Evolutionary conservation across 2,888 invertebrate genomes (phyloP).

Genomic region (Coecobrya sp.): DNA sequence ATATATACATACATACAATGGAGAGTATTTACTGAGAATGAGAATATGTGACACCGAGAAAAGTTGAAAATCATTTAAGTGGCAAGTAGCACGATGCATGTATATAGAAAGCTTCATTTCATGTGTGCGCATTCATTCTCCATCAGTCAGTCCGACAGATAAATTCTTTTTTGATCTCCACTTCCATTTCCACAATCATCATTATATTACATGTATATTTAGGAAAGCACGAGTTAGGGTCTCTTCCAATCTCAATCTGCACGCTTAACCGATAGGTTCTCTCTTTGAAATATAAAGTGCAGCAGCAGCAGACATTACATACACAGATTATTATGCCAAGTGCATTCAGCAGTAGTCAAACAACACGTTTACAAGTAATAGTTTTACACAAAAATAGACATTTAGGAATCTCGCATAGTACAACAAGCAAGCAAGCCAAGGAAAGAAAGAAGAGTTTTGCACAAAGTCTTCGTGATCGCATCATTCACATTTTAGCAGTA

Average conservation of each 20-base stretch:
- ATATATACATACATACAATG: neutral
- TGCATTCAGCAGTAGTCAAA: neutral
- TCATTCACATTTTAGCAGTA: slow-evolving; percentile 35
- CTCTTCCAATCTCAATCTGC: slow-evolving; percentile 69
- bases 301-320: neutral
- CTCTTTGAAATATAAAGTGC: slow-evolving; percentile 49
- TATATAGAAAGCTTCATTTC: neutral
- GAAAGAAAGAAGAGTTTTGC: neutral
- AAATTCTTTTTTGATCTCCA: slow-evolving; percentile 43
- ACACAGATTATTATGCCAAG: neutral
- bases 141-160: slow-evolving; percentile 49
- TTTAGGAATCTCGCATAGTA: neutral
- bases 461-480: neutral
- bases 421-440: slow-evolving; percentile 13
- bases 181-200: slow-evolving; percentile 31
- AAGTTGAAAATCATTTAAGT: neutral
- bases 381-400: slow-evolving; percentile 35
- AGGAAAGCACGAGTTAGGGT: slow-evolving; percentile 48
- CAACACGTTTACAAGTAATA: neutral
- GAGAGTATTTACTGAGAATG: neutral
- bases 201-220: slow-evolving; percentile 36
- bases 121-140: slow-evolving; percentile 4
- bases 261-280: slow-evolving; percentile 66
- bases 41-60: slow-evolving; percentile 35
- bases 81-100: neutral